Conservation (phyloP, 2,113 vertebrate genomes). For the Columbina picui region DNA sequence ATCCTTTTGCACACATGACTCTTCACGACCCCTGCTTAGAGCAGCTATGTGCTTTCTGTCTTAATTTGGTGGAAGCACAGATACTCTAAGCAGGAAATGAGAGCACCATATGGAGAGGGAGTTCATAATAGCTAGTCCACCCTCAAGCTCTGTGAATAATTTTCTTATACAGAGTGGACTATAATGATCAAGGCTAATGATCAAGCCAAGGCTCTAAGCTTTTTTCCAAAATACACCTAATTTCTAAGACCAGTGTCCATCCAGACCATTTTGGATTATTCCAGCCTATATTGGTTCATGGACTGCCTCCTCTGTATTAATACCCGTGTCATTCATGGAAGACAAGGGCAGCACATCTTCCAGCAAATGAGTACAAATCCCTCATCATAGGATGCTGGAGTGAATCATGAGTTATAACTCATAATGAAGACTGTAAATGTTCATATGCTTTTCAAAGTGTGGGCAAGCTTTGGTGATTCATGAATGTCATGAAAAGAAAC, state of each 20-base stretch:
- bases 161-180: not conserved
- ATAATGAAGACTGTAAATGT: not conserved
- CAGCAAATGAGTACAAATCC: not conserved
- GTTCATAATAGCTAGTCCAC: not conserved
- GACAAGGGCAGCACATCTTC: not conserved
- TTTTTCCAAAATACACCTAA: not conserved
- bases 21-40: not conserved
- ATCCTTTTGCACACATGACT: not conserved
- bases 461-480: conserved; percentile 30
- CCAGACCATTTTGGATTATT: not conserved
- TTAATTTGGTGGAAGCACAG: not conserved
- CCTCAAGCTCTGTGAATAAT: not conserved
- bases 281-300: not conserved
- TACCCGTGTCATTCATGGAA: not conserved
- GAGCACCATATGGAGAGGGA: fast-evolving
- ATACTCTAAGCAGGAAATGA: not conserved
- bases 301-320: not conserved
- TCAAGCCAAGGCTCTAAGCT: not conserved
- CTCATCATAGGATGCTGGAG: not conserved
- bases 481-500: not conserved
- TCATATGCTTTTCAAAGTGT: not conserved
- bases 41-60: not conserved
- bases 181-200: not conserved
- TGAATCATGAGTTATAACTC: not conserved
- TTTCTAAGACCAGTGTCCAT: not conserved